These are phyloP conservation scores for Oreochromis mossambicus DNA, from an alignment of 2,797 vertebrate genomes.

Conservation along the genomic window DNA sequence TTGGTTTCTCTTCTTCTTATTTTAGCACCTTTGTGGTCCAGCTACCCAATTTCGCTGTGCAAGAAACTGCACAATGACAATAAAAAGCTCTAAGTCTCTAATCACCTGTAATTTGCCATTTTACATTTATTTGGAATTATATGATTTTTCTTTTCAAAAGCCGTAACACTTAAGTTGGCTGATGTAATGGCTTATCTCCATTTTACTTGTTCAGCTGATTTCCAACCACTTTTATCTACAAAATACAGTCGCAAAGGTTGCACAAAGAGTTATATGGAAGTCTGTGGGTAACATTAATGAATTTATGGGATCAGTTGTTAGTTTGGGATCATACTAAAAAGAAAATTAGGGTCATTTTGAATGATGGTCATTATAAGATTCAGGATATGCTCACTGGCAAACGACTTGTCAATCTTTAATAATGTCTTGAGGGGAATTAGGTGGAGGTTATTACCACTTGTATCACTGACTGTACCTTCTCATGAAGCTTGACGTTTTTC, in stretches of 20 bases:
- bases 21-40: too few species aligned
- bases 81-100: too few species aligned
- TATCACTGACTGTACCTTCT: background rate
- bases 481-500: background rate
- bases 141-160: background rate
- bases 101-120: background rate
- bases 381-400: rapidly evolving
- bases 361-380: background rate
- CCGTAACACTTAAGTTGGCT: too few species aligned
- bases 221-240: background rate
- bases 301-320: background rate
- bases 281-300: background rate
- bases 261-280: background rate
- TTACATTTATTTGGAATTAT: background rate
- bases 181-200: too few species aligned
- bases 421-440: background rate
- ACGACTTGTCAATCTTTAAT: background rate
- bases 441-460: background rate
- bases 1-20: too few species aligned
- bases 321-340: background rate
- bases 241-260: background rate
- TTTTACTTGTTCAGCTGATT: background rate
- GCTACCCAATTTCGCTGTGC: too few species aligned
- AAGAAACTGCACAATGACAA: too few species aligned
- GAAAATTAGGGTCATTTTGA: background rate